A percentile compares a stretch with the other conserved stretches of the same genome.
phyloP scores from a whole-genome alignment of 1,140 invertebrate species.

The Batillaria attramentaria region DNA sequence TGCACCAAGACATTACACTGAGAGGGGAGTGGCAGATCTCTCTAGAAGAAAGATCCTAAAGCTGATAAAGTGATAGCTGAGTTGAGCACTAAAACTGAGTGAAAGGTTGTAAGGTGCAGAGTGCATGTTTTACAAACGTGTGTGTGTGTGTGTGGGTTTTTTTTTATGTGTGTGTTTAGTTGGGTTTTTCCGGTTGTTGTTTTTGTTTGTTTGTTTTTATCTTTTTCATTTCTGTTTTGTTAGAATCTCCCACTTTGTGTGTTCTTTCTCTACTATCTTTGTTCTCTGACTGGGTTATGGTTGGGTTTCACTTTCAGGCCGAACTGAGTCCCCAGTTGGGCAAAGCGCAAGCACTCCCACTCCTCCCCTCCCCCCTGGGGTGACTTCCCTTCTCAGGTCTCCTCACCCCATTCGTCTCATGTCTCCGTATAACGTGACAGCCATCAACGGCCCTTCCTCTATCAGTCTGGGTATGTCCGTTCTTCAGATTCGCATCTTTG shows the following conservation, averaged over 20 bases:
- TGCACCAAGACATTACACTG: too few relatives aligned
- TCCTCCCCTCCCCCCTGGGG: slow-evolving; percentile 28
- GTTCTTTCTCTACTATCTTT: too few relatives aligned
- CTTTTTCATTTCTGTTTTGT: background rate
- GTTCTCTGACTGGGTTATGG: too few relatives aligned
- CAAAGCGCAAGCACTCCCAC: slow-evolving; percentile 30
- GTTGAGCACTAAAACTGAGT: too few relatives aligned
- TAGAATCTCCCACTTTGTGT: background rate
- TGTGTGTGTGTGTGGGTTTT: background rate
- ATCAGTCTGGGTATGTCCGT: slow-evolving; percentile 18
- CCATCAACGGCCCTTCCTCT: slow-evolving; percentile 3
- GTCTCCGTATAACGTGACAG: slow-evolving; percentile 8
- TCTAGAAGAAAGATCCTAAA: too few relatives aligned
- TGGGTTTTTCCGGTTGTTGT: background rate
- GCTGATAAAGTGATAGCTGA: too few relatives aligned
- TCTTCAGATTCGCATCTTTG: background rate
- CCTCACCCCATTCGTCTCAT: slow-evolving; percentile 25
- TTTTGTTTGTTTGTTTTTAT: background rate
- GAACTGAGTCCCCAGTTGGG: background rate
- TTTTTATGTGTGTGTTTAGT: background rate
- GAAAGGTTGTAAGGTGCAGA: too few relatives aligned
- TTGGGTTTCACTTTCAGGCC: background rate
- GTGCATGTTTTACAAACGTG: too few relatives aligned
- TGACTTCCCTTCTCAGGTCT: slow-evolving; percentile 6
- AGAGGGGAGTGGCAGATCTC: too few relatives aligned